phyloP scores from a whole-genome alignment of 1,140 invertebrate species.

The Apis florea region DNA sequence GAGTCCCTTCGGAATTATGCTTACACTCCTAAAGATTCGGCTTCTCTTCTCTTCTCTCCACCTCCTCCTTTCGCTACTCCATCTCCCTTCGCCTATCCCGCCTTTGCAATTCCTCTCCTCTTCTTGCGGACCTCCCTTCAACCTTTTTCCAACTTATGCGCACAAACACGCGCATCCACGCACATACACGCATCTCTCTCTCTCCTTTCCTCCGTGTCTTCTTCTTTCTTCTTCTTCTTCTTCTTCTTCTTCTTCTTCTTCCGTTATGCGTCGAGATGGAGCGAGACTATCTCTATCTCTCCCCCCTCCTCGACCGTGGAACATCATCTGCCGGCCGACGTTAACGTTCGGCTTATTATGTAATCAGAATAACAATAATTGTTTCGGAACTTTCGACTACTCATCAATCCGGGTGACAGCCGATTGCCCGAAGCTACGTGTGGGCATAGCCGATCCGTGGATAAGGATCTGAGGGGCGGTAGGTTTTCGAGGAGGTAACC shows the following conservation, averaged over 20 bases:
- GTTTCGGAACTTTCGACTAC: constrained; percentile 69
- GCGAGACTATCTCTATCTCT: constrained; percentile 4
- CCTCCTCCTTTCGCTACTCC: constrained; percentile 30
- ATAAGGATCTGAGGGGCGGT: constrained; percentile 25
- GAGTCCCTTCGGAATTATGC: constrained; percentile 65
- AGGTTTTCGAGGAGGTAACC: constrained; percentile 8
- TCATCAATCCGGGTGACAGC: constrained; percentile 75
- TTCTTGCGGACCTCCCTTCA: constrained; percentile 37
- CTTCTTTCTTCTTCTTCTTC: constrained; percentile 20
- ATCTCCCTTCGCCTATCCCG: constrained; percentile 39
- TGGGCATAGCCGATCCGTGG: constrained; percentile 46
- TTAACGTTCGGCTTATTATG: constrained; percentile 71
- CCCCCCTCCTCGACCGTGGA: not conserved
- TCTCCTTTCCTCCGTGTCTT: not conserved
- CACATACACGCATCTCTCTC: constrained; percentile 15
- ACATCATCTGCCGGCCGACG: constrained; percentile 7
- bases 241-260: constrained; percentile 20
- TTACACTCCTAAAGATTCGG: constrained; percentile 62
- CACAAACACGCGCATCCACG: not conserved
- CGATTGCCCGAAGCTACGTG: constrained; percentile 59
- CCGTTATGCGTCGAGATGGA: not conserved
- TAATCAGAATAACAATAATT: constrained; percentile 79
- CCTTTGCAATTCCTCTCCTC: constrained; percentile 46
- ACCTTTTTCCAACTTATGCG: constrained; percentile 38
- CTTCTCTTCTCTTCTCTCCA: constrained; percentile 11